Percentiles rank a stretch among this genome's conserved stretches.
phyloP scores from a whole-genome alignment of 2,113 vertebrate genomes.

The Eulacestoma nigropectus region DNA sequence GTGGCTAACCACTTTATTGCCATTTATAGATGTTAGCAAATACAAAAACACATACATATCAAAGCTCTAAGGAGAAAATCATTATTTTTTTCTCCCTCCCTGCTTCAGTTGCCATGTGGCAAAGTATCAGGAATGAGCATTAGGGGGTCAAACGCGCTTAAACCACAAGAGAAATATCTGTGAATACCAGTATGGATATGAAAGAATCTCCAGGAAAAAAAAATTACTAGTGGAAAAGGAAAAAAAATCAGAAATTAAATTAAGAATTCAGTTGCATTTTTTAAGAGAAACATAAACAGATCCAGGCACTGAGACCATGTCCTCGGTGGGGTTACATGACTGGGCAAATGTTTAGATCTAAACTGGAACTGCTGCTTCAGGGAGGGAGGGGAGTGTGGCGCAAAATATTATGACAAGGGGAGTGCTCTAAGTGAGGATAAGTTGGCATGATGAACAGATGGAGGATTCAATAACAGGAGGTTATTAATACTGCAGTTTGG shows the following conservation, averaged over 20 bases:
- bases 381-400: constrained; percentile 61
- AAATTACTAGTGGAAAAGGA: neutral
- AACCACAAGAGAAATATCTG: neutral
- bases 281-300: neutral
- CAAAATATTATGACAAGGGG: constrained; percentile 72
- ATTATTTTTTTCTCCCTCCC: neutral
- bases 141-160: neutral
- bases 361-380: constrained; percentile 48
- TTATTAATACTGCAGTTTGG: constrained; percentile 71
- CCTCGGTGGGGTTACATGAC: constrained; percentile 15
- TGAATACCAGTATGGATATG: neutral
- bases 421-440: constrained; percentile 67
- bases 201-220: neutral
- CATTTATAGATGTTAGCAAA: constrained; percentile 21
- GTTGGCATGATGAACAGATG: constrained; percentile 70
- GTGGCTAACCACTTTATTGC: constrained; percentile 45
- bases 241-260: neutral
- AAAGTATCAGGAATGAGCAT: neutral
- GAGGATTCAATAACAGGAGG: constrained; percentile 69
- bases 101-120: constrained; percentile 3
- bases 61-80: constrained; percentile 1
- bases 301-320: neutral
- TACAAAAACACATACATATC: constrained; percentile 10
- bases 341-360: constrained; percentile 43
- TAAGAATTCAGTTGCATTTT: neutral